Base-by-base conservation (phyloP, 1,140 invertebrate species). In the Apocrypta bakeri region DNA sequence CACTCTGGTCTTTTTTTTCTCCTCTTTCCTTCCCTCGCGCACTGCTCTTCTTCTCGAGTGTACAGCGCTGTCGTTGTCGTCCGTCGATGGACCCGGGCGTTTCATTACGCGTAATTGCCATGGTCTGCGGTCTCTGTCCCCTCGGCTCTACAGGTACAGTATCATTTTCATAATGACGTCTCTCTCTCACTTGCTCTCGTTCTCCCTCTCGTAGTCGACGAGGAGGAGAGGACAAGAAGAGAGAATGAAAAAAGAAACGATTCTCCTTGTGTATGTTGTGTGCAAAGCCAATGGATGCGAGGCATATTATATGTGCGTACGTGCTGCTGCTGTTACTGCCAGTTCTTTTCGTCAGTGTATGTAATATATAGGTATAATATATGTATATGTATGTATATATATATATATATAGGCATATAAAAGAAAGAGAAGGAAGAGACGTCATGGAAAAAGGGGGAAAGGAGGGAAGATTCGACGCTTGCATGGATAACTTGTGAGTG, bases 151-250 rank as follows among this genome's bases (percentile, higher is more conserved):
- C 87, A 88, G 87, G 87, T 88, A 90, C 87, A 89, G 91, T 92
- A 91, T 92, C 89, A 92, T 92, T 92, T 92, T 91, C 90, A 89
- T 92, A 92, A 91, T 92, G 85, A 92, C 85, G 87, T 24, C 71
- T 17, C 66, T 79, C 31, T 61, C 40, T 68, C 25, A 24, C 31
- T 27, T 14, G 9, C 31, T 24, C 69, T 56, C 74, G 17, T 1
- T 40, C 63, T 25, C 48, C 21, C 37, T 74, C 56, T 64, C 69
- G 29, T 68, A 21, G 66, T 61, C 12, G 76, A 85, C 75, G 82
- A 80, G 75, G 33, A 69, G 84, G 76, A 81, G 76, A 76, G 40
- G 37, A 25, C 42, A 42, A 29, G n/a, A 56, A 76, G 42, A 42
- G 33, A 31, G 25, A 84, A 7, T 17, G 29, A 68, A 76, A 61